A percentile compares a stretch with the other conserved stretches of the same genome.
Conservation (phyloP, 2,797 vertebrate genomes). For the Eulemur mongoz region DNA sequence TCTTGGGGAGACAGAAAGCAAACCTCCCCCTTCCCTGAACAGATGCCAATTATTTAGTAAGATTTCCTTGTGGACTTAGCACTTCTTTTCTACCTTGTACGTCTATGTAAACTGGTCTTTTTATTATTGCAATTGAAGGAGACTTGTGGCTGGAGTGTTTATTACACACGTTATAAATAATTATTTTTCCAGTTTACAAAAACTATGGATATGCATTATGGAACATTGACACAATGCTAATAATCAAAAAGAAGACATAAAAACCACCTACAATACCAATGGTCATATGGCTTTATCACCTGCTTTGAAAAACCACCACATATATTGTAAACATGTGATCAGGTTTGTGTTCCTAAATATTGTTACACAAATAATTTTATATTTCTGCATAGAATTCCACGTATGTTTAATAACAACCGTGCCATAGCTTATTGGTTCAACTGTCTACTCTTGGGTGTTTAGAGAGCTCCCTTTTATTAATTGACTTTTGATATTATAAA, state of each 20-base stretch:
- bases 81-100: constrained; percentile 10
- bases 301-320: background rate
- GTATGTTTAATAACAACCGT: background rate
- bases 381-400: background rate
- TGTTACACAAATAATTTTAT: background rate
- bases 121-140: background rate
- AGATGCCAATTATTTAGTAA: constrained; percentile 44
- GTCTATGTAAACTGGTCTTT: background rate
- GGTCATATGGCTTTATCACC: background rate
- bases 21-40: background rate
- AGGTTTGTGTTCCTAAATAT: background rate
- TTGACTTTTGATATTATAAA: background rate
- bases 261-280: background rate
- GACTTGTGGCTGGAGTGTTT: constrained; percentile 14
- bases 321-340: background rate
- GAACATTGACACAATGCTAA: background rate
- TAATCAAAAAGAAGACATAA: constrained; percentile 31
- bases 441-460: background rate
- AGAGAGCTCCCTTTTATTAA: background rate
- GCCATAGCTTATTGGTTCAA: background rate
- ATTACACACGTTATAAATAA: constrained; percentile 1
- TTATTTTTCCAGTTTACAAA: constrained; percentile 27
- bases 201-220: background rate
- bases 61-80: constrained; percentile 16
- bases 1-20: constrained; percentile 1